Percentiles rank a stretch among this genome's conserved stretches.
Conservation (phyloP, 2,888 invertebrate genomes). For the Drosophila prostipennis region DNA sequence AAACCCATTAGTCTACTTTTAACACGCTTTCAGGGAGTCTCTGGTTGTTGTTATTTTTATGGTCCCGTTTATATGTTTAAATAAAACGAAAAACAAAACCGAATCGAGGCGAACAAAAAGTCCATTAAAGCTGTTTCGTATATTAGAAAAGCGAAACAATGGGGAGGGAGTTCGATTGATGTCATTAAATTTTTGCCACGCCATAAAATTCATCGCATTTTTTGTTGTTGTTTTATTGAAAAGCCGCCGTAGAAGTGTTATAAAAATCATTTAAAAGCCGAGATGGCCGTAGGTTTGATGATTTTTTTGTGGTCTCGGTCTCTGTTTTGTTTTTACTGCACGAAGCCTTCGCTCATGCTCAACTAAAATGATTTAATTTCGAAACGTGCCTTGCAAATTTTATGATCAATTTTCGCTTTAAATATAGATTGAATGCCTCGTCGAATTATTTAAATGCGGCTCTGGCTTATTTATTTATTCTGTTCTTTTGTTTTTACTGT, state of each 20-base stretch:
- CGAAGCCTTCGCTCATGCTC: conserved; percentile 55
- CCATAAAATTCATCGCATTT: conserved; percentile 60
- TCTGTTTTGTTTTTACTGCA: conserved; percentile 27
- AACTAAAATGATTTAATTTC: conserved; percentile 82
- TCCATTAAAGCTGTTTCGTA: conserved; percentile 67
- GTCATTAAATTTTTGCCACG: conserved; percentile 75
- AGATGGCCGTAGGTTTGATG: conserved; percentile 41
- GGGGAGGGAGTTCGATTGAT: conserved; percentile 42
- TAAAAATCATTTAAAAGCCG: conserved; percentile 73
- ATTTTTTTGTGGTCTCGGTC: neutral
- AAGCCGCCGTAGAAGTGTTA: conserved; percentile 68
- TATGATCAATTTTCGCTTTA: conserved; percentile 65
- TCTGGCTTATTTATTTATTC: conserved; percentile 21
- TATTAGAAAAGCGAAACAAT: conserved; percentile 63
- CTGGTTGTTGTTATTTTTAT: conserved; percentile 22
- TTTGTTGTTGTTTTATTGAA: conserved; percentile 41
- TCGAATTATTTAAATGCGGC: conserved; percentile 39
- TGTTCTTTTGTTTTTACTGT: conserved; percentile 34
- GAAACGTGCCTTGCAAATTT: conserved; percentile 76
- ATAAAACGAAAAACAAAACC: conserved; percentile 42
- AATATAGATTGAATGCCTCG: conserved; percentile 46
- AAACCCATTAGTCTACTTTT: conserved; percentile 69
- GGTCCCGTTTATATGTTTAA: conserved; percentile 61
- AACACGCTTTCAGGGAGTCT: conserved; percentile 58
- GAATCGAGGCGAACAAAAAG: conserved; percentile 39